A percentile compares a stretch with the other conserved stretches of the same genome.
phyloP scores from a whole-genome alignment of 2,797 vertebrate species.

The Characodon lateralis region DNA sequence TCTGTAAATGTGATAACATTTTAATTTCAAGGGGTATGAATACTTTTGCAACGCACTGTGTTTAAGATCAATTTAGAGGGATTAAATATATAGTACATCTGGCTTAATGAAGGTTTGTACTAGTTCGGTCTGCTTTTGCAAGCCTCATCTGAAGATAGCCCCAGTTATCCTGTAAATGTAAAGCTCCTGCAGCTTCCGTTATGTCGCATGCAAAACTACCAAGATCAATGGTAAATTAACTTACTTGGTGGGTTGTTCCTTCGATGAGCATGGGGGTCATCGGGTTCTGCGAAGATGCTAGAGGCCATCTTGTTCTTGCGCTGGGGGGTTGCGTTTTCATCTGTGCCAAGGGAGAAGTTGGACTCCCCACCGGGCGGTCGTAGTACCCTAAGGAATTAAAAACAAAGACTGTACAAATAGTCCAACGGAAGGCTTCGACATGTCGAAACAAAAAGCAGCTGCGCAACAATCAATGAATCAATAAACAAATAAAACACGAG shows the following conservation, averaged over 20 bases:
- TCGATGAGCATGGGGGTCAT: slow-evolving; percentile 85
- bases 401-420: slow-evolving; percentile 24
- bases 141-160: slow-evolving; percentile 15
- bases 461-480: slow-evolving; percentile 48
- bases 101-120: slow-evolving; percentile 47
- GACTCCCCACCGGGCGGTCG: slow-evolving; percentile 93
- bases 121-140: slow-evolving; percentile 29
- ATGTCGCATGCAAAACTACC: not conserved
- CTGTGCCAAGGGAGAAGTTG: slow-evolving; percentile 90
- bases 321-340: slow-evolving; percentile 85
- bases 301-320: slow-evolving; percentile 95
- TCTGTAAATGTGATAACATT: not conserved
- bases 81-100: slow-evolving; percentile 39
- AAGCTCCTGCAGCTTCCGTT: not conserved
- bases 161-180: slow-evolving; percentile 4
- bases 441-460: not conserved
- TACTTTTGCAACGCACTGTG: not conserved
- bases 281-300: slow-evolving; percentile 90
- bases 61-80: slow-evolving; percentile 32
- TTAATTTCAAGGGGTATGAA: not conserved
- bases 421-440: slow-evolving; percentile 6
- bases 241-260: slow-evolving; percentile 82
- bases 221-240: slow-evolving; percentile 6
- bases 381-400: slow-evolving; percentile 83
- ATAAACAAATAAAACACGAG: slow-evolving; percentile 61